Base-by-base conservation (phyloP, 2,797 vertebrate genomes). In the Semotilus atromaculatus region DNA sequence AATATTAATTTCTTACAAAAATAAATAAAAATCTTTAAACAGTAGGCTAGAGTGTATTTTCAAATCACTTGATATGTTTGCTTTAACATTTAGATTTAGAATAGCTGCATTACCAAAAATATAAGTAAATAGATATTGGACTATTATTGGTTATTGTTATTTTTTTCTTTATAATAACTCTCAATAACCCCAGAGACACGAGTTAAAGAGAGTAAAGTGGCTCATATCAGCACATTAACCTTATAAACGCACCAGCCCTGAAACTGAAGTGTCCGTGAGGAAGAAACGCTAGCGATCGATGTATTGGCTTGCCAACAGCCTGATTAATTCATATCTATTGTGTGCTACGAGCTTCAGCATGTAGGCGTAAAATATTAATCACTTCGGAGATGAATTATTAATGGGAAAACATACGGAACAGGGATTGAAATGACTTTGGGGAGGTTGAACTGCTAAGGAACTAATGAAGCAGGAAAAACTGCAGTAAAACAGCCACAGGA, bases 281-380 rank as follows among this genome's bases (percentile, higher is more conserved):
- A 4, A 21, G 23, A 48, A 67, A 83, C 71, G 5, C 26, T 1
- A 4, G 48, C 29, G 19, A 93, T 94, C 92, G 87, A 93, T 93
- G 90, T 81, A 90, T 81, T 16, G 58, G 80, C 85, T 64, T 90
- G 90, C 90, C 92, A 93, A 93, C 89, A 91, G 92, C 91, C 94
- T 93, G 3, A 93, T 94, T 93, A 93, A 94, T 93, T 93, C 83
- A 92, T 90, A 86, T 88, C 90, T 91, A 93, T 91, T 92, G 90
- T 93, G 90, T 94, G 90, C 92, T 91, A 90, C 90, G 89, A 90
- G 92, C 93, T 93, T 90, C 88, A 85, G 89, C 91, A 92, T 92
- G 94, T 93, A 93, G 90, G 70, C 64, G 84, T 94, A 82, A 93
- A 93, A 93, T 93, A 93, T 93, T 93, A 88, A 94, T 91, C 40